These are phyloP conservation scores for Nymphicus hollandicus DNA, from an alignment of 2,113 vertebrate genomes.

Conservation along the genomic window DNA sequence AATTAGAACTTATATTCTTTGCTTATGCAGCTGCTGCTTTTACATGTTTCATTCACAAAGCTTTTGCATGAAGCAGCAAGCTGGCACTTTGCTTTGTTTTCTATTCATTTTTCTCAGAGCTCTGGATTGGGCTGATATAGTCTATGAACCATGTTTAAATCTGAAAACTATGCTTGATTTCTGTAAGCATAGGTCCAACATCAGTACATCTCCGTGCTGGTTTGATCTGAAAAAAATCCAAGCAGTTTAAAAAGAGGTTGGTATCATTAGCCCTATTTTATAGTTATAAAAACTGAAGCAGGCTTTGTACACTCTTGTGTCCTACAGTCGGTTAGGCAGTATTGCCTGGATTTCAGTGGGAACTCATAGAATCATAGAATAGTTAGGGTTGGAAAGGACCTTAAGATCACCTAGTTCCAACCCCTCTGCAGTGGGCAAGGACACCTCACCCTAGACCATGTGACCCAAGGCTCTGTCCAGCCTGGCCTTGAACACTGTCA, in stretches of 20 bases:
- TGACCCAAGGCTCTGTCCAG: background rate
- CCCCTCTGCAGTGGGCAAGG: background rate
- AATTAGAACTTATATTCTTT: conserved; percentile 47
- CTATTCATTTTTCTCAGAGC: conserved; percentile 48
- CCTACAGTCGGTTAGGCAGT: background rate
- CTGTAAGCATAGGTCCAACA: background rate
- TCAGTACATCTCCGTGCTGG: background rate
- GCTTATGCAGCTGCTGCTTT: conserved; percentile 50
- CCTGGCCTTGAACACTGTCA: background rate
- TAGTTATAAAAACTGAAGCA: background rate
- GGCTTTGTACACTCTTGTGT: background rate
- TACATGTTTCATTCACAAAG: conserved; percentile 62
- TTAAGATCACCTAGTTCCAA: background rate
- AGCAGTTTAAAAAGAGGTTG: background rate
- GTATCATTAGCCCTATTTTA: background rate
- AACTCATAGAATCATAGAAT: background rate
- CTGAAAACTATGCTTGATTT: background rate
- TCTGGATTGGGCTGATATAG: conserved; percentile 17
- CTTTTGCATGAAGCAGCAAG: conserved; percentile 53
- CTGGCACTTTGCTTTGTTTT: conserved; percentile 48
- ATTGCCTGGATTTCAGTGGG: background rate
- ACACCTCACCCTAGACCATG: background rate
- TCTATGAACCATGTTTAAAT: conserved; percentile 29
- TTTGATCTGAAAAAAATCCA: background rate
- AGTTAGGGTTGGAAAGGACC: background rate